Evolutionary conservation across 2,797 vertebrate species (phyloP).

Genomic region (Oreochromis mossambicus): DNA sequence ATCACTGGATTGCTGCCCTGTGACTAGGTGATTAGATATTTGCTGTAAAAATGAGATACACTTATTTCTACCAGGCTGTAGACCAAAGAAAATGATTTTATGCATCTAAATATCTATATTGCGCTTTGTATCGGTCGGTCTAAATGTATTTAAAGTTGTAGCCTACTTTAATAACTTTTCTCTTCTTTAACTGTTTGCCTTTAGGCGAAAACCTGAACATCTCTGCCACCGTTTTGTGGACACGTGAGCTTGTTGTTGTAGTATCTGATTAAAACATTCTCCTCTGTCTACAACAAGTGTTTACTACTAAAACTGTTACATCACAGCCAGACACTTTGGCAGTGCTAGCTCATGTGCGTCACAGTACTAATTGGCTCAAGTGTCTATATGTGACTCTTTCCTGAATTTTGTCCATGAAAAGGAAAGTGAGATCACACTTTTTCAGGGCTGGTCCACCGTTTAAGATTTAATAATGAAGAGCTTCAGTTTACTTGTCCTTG

Average conservation of each 20-base stretch:
- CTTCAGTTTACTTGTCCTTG: background rate
- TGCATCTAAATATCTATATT: background rate
- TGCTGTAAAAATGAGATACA: background rate
- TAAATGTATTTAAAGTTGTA: background rate
- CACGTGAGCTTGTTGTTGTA: background rate
- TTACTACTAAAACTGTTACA: background rate
- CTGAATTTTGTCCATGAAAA: background rate
- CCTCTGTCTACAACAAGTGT: background rate
- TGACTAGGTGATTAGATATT: background rate
- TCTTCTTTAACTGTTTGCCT: background rate
- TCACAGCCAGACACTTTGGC: slow-evolving; percentile 6
- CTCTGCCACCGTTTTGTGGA: background rate
- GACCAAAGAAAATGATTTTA: background rate
- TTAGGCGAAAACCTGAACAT: background rate
- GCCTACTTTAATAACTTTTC: background rate
- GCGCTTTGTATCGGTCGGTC: background rate
- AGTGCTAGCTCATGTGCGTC: background rate
- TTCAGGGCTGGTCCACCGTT: background rate
- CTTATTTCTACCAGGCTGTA: background rate
- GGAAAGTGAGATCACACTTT: background rate
- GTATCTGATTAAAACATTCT: background rate
- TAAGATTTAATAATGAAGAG: background rate
- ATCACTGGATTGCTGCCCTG: background rate
- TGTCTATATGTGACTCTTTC: slow-evolving; percentile 25
- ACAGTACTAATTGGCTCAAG: slow-evolving; percentile 49